These are phyloP conservation scores for Gymnorhina tibicen DNA, from an alignment of 2,113 vertebrate species.

Conservation along the genomic window DNA sequence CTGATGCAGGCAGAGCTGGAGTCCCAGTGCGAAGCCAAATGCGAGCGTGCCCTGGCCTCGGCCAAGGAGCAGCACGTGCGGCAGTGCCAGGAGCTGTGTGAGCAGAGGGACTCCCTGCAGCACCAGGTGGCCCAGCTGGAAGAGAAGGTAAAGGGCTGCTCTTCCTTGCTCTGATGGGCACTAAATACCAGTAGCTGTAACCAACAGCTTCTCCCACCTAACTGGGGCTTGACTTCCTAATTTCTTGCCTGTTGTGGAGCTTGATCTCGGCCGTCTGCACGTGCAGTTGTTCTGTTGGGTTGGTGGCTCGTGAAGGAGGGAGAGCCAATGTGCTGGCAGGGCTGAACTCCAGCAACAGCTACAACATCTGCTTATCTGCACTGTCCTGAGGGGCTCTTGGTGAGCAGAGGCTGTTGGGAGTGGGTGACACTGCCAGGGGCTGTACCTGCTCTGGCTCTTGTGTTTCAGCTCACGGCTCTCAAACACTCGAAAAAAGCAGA, in stretches of 20 bases:
- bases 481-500: slow-evolving; percentile 71
- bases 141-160: slow-evolving; percentile 74
- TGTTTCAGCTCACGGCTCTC: slow-evolving; percentile 60
- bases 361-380: fast-evolving
- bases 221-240: neutral
- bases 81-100: slow-evolving; percentile 74
- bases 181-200: neutral
- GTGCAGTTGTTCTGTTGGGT: neutral
- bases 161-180: neutral
- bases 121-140: slow-evolving; percentile 77
- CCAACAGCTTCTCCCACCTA: neutral
- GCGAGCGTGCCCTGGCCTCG: slow-evolving; percentile 71
- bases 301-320: neutral
- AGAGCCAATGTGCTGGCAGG: neutral
- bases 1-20: slow-evolving; percentile 85
- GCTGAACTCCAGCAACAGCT: neutral
- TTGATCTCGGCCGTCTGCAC: fast-evolving
- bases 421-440: neutral
- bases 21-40: slow-evolving; percentile 81
- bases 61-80: slow-evolving; percentile 78
- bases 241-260: neutral
- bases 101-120: slow-evolving; percentile 79
- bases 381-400: neutral
- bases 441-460: neutral
- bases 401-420: neutral